These are phyloP conservation scores for Amorpha juglandis DNA, from an alignment of 2,888 invertebrate species.

Conservation along the genomic window DNA sequence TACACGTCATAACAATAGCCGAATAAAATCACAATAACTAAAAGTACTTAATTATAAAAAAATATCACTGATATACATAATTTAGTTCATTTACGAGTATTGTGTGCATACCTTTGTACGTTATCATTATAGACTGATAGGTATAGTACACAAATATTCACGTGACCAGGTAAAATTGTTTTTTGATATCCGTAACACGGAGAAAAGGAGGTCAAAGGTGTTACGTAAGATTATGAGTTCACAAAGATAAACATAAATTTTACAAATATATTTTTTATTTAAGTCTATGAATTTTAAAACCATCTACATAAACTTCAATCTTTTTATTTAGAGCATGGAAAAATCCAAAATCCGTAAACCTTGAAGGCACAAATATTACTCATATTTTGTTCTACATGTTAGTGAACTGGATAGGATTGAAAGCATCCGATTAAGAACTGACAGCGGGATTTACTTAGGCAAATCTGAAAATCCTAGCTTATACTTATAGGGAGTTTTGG, in stretches of 20 bases:
- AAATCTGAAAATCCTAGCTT: constrained; percentile 61
- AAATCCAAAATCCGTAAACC: neutral
- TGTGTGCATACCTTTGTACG: neutral
- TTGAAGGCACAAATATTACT: constrained; percentile 4
- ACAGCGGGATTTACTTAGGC: constrained; percentile 51
- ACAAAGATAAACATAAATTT: neutral
- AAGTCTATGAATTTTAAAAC: neutral
- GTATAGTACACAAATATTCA: constrained; percentile 4
- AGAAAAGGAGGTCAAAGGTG: constrained; percentile 20
- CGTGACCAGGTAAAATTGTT: constrained; percentile 15
- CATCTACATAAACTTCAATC: neutral
- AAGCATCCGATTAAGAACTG: constrained; percentile 44
- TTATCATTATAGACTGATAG: constrained; percentile 14
- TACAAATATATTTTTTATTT: neutral
- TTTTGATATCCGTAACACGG: constrained; percentile 12
- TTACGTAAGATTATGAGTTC: neutral
- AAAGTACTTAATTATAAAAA: neutral
- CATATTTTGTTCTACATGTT: constrained; percentile 25
- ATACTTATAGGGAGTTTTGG: constrained; percentile 55
- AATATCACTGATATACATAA: neutral
- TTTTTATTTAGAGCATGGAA: neutral
- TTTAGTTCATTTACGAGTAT: neutral
- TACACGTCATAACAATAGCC: neutral
- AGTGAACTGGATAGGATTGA: constrained; percentile 40
- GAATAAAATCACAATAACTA: neutral